Percentiles rank a stretch among this genome's conserved stretches.
Conservation (phyloP, 1,140 invertebrate genomes). For the Plectrocnemia conspersa region DNA sequence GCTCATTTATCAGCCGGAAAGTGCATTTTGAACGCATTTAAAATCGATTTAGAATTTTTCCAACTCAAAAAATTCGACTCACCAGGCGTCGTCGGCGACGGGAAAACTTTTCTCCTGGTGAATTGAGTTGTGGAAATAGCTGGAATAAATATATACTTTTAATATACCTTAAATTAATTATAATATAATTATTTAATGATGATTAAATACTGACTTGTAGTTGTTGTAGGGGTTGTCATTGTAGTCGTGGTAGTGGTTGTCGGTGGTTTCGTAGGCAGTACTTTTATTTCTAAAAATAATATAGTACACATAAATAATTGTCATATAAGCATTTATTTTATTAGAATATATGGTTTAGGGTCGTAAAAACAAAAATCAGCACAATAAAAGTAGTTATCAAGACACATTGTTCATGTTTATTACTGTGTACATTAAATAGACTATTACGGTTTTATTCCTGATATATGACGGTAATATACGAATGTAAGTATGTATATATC, state of each 20-base stretch:
- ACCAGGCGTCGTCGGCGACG: constrained; percentile 13
- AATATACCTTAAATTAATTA: neutral
- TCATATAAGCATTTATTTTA: constrained; percentile 7
- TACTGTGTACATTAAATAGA: constrained; percentile 23
- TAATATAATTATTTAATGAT: neutral
- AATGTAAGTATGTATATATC: neutral
- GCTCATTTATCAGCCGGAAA: no score
- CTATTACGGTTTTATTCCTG: constrained; percentile 14
- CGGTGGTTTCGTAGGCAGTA: constrained; percentile 18
- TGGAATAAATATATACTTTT: constrained; percentile 14
- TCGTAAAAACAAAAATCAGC: constrained; percentile 16
- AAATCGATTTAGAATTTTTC: no score
- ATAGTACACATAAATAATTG: constrained; percentile 2
- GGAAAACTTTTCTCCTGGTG: constrained; percentile 22
- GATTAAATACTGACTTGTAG: constrained; percentile 1
- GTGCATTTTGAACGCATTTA: no score
- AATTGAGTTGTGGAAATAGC: constrained; percentile 23
- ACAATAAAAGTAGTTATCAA: constrained; percentile 12
- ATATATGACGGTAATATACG: no score
- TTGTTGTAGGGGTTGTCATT: constrained; percentile 7
- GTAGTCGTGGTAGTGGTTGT: constrained; percentile 26
- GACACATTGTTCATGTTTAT: constrained; percentile 25
- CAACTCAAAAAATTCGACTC: no score
- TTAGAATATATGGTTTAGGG: neutral
- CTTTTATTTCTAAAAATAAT: constrained; percentile 30